These are phyloP conservation scores for Laticauda colubrina DNA, from an alignment of 2,113 vertebrate species.

Conservation along the genomic window DNA sequence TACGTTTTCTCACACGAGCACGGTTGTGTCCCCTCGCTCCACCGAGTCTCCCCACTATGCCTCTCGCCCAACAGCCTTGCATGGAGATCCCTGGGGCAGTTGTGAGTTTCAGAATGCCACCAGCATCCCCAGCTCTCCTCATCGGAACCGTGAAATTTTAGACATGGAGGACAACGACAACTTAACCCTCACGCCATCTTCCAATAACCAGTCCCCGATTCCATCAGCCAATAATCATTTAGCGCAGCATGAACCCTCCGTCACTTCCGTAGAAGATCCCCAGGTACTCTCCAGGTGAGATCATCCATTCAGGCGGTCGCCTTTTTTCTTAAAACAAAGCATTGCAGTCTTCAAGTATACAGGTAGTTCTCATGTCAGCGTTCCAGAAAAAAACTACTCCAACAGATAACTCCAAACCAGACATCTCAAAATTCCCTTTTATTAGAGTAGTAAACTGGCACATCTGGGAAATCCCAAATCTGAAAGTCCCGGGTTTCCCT, in stretches of 20 bases:
- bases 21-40: constrained; percentile 63
- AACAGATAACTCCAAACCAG: too few species aligned
- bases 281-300: constrained; percentile 88
- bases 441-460: too few species aligned
- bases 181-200: constrained; percentile 69
- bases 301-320: background rate
- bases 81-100: constrained; percentile 55
- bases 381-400: too few species aligned
- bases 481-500: too few species aligned
- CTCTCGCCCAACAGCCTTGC: constrained; percentile 49
- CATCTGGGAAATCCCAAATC: too few species aligned
- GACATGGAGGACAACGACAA: constrained; percentile 75
- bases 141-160: constrained; percentile 49
- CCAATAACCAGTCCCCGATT: constrained; percentile 56
- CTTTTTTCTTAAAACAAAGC: background rate
- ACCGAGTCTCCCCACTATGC: constrained; percentile 55
- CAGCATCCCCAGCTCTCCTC: constrained; percentile 49
- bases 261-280: constrained; percentile 82
- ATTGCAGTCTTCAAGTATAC: background rate
- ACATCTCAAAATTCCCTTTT: too few species aligned
- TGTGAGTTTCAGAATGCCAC: constrained; percentile 53
- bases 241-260: constrained; percentile 65
- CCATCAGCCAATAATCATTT: constrained; percentile 59
- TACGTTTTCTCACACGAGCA: constrained; percentile 77
- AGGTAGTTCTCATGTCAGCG: too few species aligned